Conservation (phyloP, 1,140 invertebrate species). For the Drosophila guanche region DNA sequence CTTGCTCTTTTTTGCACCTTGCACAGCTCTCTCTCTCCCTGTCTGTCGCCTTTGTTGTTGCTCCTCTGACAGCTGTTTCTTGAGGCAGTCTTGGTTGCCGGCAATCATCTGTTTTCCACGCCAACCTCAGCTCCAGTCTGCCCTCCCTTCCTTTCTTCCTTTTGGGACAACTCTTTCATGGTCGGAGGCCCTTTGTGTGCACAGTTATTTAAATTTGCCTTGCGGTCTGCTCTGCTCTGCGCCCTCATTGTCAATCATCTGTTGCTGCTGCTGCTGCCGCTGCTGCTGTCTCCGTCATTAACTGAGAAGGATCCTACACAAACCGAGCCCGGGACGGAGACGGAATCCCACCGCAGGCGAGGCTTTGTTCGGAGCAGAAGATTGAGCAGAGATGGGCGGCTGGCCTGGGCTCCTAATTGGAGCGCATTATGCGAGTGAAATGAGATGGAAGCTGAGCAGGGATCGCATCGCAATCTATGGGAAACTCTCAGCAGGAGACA, state of each 20-base stretch:
- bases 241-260: conserved; percentile 73
- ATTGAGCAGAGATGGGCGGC: not conserved
- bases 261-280: conserved; percentile 24
- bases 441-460: conserved; percentile 31
- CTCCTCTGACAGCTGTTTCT: conserved; percentile 69
- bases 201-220: conserved; percentile 79
- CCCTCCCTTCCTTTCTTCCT: conserved; percentile 3
- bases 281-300: conserved; percentile 40
- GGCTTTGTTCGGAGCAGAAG: conserved; percentile 13
- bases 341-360: conserved; percentile 1
- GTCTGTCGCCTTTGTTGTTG: not conserved
- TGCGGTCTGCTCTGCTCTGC: conserved; percentile 51
- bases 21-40: conserved; percentile 40
- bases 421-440: conserved; percentile 30
- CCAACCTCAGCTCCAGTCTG: no score
- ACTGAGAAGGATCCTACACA: conserved; percentile 30
- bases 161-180: conserved; percentile 33
- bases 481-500: not conserved
- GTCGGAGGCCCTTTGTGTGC: conserved; percentile 32
- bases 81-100: conserved; percentile 47
- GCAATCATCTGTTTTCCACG: conserved; percentile 64
- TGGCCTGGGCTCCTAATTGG: conserved; percentile 27
- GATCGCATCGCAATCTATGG: conserved; percentile 5
- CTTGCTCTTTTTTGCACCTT: conserved; percentile 76
- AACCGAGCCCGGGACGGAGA: conserved; percentile 37